These are phyloP conservation scores for Scrobipalpa costella DNA, from an alignment of 2,888 invertebrate genomes.

Conservation along the genomic window DNA sequence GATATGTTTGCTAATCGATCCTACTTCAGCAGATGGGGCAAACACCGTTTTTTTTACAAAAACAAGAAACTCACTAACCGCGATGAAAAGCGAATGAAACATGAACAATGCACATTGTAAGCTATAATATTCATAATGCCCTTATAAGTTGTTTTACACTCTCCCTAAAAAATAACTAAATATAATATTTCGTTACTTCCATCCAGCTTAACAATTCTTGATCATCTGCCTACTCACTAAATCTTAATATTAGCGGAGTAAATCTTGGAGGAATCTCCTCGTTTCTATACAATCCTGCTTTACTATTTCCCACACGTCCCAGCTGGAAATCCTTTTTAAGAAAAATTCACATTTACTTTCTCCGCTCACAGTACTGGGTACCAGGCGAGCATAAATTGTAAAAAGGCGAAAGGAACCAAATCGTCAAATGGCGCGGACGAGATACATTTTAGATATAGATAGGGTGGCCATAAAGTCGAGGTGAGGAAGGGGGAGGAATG, in stretches of 20 bases:
- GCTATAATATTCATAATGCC: too few species aligned
- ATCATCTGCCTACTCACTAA: conserved; percentile 8
- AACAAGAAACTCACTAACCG: too few species aligned
- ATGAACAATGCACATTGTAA: too few species aligned
- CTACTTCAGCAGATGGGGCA: too few species aligned
- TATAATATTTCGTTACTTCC: conserved; percentile 6
- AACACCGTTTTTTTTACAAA: too few species aligned
- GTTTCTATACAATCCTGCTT: background rate
- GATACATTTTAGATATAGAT: conserved; percentile 39
- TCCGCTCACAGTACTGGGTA: conserved; percentile 10
- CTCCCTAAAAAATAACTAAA: background rate
- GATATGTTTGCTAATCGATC: too few species aligned
- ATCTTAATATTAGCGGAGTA: conserved; percentile 7
- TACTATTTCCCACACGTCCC: conserved; percentile 16
- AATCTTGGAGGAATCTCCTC: conserved; percentile 3
- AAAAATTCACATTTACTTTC: conserved; percentile 20
- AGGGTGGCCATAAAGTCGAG: conserved; percentile 28
- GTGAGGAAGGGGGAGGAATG: conserved; percentile 14
- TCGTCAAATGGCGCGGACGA: conserved; percentile 44
- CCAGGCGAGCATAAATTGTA: conserved; percentile 37
- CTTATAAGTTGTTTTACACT: background rate
- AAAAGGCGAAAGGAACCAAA: conserved; percentile 37
- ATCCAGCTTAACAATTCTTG: background rate
- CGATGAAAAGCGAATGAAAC: too few species aligned
- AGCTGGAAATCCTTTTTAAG: conserved; percentile 15